Conservation (phyloP, 2,888 invertebrate genomes). For the Campopleginae sp. region DNA sequence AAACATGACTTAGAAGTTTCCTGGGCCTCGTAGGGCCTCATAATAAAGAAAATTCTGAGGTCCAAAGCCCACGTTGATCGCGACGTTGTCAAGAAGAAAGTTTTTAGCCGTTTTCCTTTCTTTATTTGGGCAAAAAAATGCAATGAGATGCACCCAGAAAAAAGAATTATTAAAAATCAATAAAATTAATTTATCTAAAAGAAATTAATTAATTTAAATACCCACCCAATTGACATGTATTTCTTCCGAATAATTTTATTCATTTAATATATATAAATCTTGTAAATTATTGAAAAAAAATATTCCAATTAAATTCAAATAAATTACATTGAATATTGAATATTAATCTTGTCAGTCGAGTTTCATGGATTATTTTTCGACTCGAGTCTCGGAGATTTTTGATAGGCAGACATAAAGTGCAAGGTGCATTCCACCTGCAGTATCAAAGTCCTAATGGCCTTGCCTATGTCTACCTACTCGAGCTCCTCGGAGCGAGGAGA, state of each 20-base stretch:
- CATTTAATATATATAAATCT: too few relatives aligned
- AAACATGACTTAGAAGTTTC: background rate
- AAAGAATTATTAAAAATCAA: background rate
- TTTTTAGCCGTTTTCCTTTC: background rate
- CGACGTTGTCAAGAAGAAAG: background rate
- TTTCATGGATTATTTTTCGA: background rate
- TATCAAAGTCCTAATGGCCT: background rate
- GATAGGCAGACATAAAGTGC: background rate
- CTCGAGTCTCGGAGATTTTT: background rate
- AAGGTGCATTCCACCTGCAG: conserved; percentile 9
- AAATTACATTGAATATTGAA: too few relatives aligned
- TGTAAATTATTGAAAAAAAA: too few relatives aligned
- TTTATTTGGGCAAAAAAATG: too few relatives aligned
- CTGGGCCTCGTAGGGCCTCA: background rate
- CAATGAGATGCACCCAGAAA: too few relatives aligned
- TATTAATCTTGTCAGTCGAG: too few relatives aligned
- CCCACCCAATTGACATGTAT: too few relatives aligned
- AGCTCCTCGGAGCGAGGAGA: background rate
- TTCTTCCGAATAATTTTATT: too few relatives aligned
- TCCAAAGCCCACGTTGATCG: background rate
- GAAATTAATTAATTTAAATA: too few relatives aligned
- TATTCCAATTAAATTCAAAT: too few relatives aligned
- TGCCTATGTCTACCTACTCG: background rate
- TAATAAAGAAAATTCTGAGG: background rate
- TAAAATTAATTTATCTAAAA: too few relatives aligned